A percentile compares a stretch with the other conserved stretches of the same genome.
Evolutionary conservation across 2,888 invertebrate species (phyloP).

Genomic region (Meiosimyza platycephala): DNA sequence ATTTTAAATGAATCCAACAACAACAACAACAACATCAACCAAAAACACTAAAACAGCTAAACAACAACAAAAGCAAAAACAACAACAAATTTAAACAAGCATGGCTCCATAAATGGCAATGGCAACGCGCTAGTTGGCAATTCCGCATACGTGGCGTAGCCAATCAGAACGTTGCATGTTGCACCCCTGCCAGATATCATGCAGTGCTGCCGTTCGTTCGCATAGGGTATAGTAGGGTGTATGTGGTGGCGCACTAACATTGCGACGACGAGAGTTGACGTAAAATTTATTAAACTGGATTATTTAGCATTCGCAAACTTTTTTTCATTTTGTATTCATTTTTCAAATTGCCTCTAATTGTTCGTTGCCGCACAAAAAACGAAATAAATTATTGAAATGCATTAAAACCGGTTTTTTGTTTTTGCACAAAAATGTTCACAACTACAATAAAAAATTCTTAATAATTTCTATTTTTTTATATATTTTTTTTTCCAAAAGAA

Average conservation of each 20-base stretch:
- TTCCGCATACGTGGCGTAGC: constrained; percentile 58
- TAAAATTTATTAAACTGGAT: constrained; percentile 40
- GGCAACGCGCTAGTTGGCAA: constrained; percentile 46
- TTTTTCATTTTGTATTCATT: constrained; percentile 17
- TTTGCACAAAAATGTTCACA: not conserved
- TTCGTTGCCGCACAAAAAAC: constrained; percentile 14
- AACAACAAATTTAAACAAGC: not conserved
- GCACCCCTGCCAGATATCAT: constrained; percentile 20
- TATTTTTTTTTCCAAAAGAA: no score
- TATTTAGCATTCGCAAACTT: constrained; percentile 37
- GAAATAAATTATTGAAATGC: not conserved
- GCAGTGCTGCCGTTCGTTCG: not conserved
- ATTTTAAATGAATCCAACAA: constrained; percentile 20
- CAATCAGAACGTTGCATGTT: constrained; percentile 39
- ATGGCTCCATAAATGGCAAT: constrained; percentile 27
- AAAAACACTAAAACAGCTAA: not conserved
- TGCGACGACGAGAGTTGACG: not conserved
- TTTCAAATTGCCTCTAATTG: constrained; percentile 45
- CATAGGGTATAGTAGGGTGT: not conserved
- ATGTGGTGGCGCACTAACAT: not conserved
- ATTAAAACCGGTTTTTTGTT: constrained; percentile 30
- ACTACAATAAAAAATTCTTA: not conserved
- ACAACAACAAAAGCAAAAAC: constrained; percentile 1
- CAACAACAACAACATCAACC: not conserved
- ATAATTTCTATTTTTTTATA: no score